phyloP scores from a whole-genome alignment of 2,113 vertebrate species.

The Dascyllus trimaculatus region DNA sequence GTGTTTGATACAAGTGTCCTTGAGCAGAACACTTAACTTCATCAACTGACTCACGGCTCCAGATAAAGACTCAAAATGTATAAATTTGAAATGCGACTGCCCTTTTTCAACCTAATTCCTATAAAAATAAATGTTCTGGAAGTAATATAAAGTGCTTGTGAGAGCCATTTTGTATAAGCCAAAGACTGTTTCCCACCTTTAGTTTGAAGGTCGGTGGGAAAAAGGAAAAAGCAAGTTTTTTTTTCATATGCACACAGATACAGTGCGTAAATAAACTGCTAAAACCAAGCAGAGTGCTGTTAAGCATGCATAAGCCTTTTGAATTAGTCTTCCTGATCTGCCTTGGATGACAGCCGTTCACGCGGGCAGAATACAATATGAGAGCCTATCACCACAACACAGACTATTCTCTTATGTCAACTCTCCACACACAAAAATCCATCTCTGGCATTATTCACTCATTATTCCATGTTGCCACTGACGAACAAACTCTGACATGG shows the following conservation, averaged over 20 bases:
- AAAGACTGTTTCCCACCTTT: slow-evolving; percentile 17
- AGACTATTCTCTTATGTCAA: slow-evolving; percentile 67
- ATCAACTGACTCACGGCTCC: neutral
- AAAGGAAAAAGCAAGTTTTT: slow-evolving; percentile 23
- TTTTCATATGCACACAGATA: slow-evolving; percentile 25
- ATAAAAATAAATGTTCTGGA: neutral
- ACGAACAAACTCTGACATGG: slow-evolving; percentile 25
- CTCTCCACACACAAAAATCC: slow-evolving; percentile 49
- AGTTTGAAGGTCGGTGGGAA: slow-evolving; percentile 36
- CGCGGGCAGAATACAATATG: slow-evolving; percentile 65
- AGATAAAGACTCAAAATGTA: slow-evolving; percentile 13
- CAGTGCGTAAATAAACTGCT: slow-evolving; percentile 75
- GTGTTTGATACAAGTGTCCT: slow-evolving; percentile 25
- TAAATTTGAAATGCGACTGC: neutral
- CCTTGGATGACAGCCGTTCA: slow-evolving; percentile 67
- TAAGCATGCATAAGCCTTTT: slow-evolving; percentile 77
- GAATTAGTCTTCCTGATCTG: slow-evolving; percentile 81
- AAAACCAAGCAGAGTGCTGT: slow-evolving; percentile 72
- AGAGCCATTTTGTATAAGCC: slow-evolving; percentile 9
- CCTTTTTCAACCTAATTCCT: neutral
- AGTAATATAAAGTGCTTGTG: neutral
- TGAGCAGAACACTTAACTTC: slow-evolving; percentile 14
- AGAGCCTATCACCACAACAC: slow-evolving; percentile 69
- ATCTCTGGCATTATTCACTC: slow-evolving; percentile 48
- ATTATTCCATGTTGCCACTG: slow-evolving; percentile 29